A percentile compares a stretch with the other conserved stretches of the same genome.
phyloP scores from a whole-genome alignment of 2,797 vertebrate species.

The Macropus fuliginosus region DNA sequence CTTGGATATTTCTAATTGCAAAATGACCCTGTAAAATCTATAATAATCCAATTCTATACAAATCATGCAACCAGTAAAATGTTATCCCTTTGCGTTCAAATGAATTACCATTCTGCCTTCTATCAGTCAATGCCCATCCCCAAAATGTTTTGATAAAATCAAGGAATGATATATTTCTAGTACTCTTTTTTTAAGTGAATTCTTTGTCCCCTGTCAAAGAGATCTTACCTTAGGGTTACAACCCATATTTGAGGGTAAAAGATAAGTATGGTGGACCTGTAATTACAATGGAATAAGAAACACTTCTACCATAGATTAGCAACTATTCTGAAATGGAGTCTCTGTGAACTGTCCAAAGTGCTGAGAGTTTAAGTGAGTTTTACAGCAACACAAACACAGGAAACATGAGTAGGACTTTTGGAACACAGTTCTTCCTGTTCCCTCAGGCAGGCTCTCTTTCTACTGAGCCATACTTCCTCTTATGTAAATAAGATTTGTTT shows the following conservation, averaged over 20 bases:
- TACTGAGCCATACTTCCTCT: not conserved
- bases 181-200: not conserved
- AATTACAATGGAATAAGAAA: not conserved
- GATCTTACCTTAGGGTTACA: not conserved
- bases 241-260: not conserved
- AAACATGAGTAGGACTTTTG: not conserved
- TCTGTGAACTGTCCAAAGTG: not conserved
- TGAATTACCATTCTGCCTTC: not conserved
- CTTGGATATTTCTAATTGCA: constrained; percentile 60
- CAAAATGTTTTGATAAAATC: not conserved
- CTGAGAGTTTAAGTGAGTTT: not conserved
- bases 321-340: not conserved
- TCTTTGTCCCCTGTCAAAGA: not conserved
- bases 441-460: not conserved
- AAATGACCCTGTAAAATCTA: constrained; percentile 67
- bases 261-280: not conserved
- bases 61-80: constrained; percentile 72
- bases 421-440: not conserved
- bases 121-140: not conserved
- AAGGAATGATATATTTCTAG: not conserved
- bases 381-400: not conserved
- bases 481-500: not conserved
- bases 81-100: constrained; percentile 65
- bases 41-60: constrained; percentile 72
- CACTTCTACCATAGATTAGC: not conserved